Conservation (phyloP, 1,140 invertebrate species). For the Heliconius nattereri region DNA sequence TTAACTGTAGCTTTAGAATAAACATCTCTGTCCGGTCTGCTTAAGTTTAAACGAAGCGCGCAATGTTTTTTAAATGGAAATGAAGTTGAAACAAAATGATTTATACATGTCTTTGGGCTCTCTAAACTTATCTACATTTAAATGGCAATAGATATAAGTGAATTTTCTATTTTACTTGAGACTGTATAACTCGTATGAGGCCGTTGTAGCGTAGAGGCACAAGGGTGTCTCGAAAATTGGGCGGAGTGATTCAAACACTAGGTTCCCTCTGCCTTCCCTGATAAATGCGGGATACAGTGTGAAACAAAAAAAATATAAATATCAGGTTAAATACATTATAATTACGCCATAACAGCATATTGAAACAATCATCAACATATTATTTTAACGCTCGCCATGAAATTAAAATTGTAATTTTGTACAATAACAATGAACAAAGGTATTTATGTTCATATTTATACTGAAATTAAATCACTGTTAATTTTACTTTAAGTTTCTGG, state of each 20-base stretch:
- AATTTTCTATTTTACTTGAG: no score
- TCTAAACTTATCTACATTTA: no score
- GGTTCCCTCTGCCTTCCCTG: background rate
- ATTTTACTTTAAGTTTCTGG: background rate
- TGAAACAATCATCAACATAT: background rate
- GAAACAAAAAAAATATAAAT: background rate
- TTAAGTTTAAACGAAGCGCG: no score
- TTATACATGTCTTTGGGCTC: no score
- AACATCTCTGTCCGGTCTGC: no score
- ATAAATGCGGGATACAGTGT: background rate
- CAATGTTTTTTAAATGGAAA: no score
- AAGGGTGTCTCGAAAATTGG: background rate
- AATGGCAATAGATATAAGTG: no score
- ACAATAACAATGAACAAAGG: background rate
- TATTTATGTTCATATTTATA: background rate
- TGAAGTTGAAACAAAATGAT: no score
- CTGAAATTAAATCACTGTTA: background rate
- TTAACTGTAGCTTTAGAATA: no score
- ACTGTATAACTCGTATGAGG: no score
- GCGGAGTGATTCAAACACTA: background rate
- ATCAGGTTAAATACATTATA: no score
- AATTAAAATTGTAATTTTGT: background rate
- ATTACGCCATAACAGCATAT: background rate
- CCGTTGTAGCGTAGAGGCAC: no score
- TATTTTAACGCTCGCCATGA: background rate